Evolutionary conservation across 2,888 invertebrate species (phyloP).

Genomic region (Morinoia aosen): DNA sequence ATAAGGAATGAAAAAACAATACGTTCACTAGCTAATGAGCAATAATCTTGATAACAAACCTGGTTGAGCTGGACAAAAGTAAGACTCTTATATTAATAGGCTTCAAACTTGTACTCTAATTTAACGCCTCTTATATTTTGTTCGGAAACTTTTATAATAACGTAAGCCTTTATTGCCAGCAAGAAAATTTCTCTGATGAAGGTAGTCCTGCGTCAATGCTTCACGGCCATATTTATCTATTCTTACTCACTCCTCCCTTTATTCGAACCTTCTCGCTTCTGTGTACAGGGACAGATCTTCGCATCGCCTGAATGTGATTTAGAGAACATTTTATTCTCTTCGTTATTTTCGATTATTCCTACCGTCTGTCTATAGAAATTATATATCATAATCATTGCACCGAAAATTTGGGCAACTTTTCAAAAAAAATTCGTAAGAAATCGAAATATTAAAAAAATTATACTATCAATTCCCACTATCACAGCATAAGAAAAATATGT

Average conservation of each 20-base stretch:
- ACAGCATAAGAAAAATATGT: no score
- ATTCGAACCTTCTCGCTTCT: not conserved
- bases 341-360: no score
- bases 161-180: not conserved
- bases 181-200: not conserved
- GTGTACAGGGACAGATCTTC: not conserved
- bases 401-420: no score
- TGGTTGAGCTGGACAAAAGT: not conserved
- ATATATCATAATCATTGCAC: no score
- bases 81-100: not conserved
- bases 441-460: no score
- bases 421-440: no score
- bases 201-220: not conserved
- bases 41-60: not conserved
- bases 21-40: not conserved
- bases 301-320: not conserved
- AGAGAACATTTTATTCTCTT: no score
- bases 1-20: not conserved
- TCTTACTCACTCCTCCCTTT: no score
- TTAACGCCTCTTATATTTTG: not conserved
- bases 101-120: not conserved
- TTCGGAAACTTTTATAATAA: not conserved
- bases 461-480: no score
- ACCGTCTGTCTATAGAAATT: no score
- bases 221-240: no score